Conservation (phyloP, 2,113 vertebrate species). For the Sturnus vulgaris region DNA sequence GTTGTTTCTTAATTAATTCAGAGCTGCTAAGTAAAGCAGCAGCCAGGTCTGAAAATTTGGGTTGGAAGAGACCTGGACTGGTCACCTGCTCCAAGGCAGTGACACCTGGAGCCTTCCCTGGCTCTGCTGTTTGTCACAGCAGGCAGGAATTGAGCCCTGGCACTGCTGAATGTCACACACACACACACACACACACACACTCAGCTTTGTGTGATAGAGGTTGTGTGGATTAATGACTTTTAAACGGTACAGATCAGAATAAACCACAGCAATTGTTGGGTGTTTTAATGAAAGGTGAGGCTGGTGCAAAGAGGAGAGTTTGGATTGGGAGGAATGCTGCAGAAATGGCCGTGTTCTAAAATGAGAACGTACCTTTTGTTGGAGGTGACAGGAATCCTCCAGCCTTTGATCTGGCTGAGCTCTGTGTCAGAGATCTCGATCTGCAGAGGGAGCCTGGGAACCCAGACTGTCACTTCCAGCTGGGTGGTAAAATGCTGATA, state of each 20-base stretch:
- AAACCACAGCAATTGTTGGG: not conserved
- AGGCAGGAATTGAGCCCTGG: not conserved
- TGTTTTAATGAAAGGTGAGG: not conserved
- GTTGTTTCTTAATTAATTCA: not conserved
- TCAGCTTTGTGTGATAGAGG: not conserved
- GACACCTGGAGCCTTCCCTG: not conserved
- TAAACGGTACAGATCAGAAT: not conserved
- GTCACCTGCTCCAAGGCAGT: not conserved
- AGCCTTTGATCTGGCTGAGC: conserved; percentile 96
- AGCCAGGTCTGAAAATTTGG: not conserved
- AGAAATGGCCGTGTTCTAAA: not conserved
- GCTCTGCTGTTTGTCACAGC: not conserved
- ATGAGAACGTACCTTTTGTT: conserved; percentile 80
- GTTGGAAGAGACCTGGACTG: not conserved
- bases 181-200: not conserved
- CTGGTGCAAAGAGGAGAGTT: not conserved
- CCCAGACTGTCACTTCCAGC: conserved; percentile 89
- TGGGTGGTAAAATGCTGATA: conserved; percentile 89
- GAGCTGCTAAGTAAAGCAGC: not conserved
- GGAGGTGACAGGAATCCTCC: conserved; percentile 89
- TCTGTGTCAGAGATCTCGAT: conserved; percentile 94
- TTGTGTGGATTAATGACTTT: not conserved
- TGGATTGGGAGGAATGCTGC: not conserved
- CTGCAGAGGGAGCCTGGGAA: conserved; percentile 89
- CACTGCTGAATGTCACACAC: not conserved